Conservation (phyloP, 2,797 vertebrate genomes). For the Psittacula echo region DNA sequence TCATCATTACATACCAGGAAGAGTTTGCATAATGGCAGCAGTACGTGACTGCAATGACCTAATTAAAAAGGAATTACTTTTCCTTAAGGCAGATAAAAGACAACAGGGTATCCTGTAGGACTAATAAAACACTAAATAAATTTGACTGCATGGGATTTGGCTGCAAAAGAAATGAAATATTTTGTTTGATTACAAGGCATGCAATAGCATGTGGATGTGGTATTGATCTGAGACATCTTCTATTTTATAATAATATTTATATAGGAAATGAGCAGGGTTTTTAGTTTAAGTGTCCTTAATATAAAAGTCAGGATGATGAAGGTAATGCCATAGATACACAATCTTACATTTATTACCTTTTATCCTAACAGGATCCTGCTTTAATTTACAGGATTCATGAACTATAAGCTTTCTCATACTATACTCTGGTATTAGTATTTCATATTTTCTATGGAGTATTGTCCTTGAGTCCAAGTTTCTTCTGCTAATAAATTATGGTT, state of each 20-base stretch:
- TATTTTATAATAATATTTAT: constrained; percentile 1
- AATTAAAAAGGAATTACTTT: constrained; percentile 1
- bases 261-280: not conserved
- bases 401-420: not conserved
- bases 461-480: not conserved
- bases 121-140: not conserved
- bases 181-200: not conserved
- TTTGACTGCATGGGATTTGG: not conserved
- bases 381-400: not conserved
- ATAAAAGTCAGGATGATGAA: not conserved
- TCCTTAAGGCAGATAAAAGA: not conserved
- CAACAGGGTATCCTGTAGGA: not conserved
- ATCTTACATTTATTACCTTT: not conserved
- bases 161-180: constrained; percentile 31
- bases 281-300: not conserved
- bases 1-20: not conserved
- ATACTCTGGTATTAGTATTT: not conserved
- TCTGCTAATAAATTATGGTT: not conserved
- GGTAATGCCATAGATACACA: not conserved
- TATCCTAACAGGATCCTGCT: not conserved
- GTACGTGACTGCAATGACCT: not conserved
- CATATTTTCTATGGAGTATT: not conserved
- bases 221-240: not conserved
- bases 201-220: not conserved
- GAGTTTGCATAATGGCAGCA: not conserved